These are phyloP conservation scores for Slavum lentiscoides DNA, from an alignment of 2,888 invertebrate genomes.

Conservation along the genomic window DNA sequence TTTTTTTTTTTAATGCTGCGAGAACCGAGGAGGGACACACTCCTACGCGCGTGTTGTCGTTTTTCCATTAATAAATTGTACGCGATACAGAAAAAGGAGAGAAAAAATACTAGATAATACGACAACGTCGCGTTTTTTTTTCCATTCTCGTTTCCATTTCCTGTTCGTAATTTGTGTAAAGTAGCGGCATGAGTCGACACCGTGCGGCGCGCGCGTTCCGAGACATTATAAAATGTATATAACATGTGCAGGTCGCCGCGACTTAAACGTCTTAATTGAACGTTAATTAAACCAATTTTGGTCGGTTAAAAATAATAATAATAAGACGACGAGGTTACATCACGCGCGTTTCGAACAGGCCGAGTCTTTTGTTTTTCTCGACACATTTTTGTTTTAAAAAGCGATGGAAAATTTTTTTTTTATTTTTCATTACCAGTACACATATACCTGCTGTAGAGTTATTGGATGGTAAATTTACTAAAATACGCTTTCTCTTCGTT, in stretches of 20 bases:
- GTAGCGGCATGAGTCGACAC: too few relatives aligned
- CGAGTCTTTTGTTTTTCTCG: too few relatives aligned
- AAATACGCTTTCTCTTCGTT: too few relatives aligned
- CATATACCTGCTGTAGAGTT: too few relatives aligned
- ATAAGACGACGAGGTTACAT: neutral
- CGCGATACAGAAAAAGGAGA: too few relatives aligned
- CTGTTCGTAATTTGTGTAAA: neutral
- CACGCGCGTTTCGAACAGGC: neutral
- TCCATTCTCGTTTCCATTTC: conserved; percentile 10
- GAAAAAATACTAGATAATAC: too few relatives aligned
- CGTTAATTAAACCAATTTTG: conserved; percentile 45
- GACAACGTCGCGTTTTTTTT: neutral
- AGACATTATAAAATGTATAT: neutral
- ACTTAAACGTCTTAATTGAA: conserved; percentile 25
- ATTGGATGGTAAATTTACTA: too few relatives aligned
- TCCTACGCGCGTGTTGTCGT: conserved; percentile 23
- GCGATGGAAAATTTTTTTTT: neutral
- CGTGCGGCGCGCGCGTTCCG: neutral
- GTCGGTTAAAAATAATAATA: conserved; percentile 16
- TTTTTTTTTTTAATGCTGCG: too few relatives aligned
- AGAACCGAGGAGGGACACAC: neutral
- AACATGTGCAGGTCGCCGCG: neutral
- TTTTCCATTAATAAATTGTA: too few relatives aligned
- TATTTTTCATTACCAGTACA: too few relatives aligned
- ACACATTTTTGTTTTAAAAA: too few relatives aligned